These are phyloP conservation scores for Leucophenga montana DNA, from an alignment of 2,888 invertebrate genomes.

Conservation along the genomic window DNA sequence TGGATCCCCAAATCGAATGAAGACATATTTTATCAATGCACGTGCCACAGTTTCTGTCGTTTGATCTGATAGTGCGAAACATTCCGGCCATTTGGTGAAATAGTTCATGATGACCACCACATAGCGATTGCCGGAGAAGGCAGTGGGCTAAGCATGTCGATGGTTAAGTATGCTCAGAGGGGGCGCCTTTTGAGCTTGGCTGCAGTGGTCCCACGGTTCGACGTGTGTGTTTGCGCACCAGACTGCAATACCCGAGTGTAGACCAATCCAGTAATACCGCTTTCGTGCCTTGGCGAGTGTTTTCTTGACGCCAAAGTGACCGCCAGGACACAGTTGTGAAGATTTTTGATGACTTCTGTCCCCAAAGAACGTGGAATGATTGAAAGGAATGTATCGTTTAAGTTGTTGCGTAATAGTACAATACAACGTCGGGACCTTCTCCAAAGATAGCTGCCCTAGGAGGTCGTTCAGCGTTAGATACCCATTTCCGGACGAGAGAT, in stretches of 20 bases:
- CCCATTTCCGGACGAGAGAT: too few relatives aligned
- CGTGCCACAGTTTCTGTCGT: conserved; percentile 35
- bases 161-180: conserved; percentile 16
- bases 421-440: too few relatives aligned
- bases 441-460: too few relatives aligned
- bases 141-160: conserved; percentile 26
- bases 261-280: too few relatives aligned
- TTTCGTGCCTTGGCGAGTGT: not conserved
- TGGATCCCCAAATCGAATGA: conserved; percentile 35
- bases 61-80: conserved; percentile 35
- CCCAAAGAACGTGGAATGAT: too few relatives aligned
- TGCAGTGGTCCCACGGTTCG: conserved; percentile 5
- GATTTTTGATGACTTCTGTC: not conserved
- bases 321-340: not conserved
- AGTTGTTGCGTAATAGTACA: too few relatives aligned
- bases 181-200: conserved; percentile 1
- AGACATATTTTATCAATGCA: conserved; percentile 30
- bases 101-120: conserved; percentile 42
- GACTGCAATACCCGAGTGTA: not conserved
- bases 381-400: too few relatives aligned
- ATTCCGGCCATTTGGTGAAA: conserved; percentile 43
- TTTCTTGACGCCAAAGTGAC: conserved; percentile 13
- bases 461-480: too few relatives aligned
- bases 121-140: conserved; percentile 26
- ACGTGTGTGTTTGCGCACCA: not conserved